Conservation (phyloP, 1,140 invertebrate genomes). For the Apis dorsata region DNA sequence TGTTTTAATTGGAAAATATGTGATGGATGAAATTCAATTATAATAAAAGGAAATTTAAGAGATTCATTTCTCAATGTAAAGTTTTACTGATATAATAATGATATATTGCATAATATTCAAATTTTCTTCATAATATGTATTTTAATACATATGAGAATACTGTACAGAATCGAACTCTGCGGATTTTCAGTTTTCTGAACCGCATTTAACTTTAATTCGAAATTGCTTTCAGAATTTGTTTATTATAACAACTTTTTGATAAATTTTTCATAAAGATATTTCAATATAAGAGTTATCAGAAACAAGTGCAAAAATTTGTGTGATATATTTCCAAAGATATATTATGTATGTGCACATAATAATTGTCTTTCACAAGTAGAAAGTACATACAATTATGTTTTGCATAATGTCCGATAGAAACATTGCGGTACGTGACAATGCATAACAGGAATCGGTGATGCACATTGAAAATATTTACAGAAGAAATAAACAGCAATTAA, state of each 20-base stretch:
- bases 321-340: neutral
- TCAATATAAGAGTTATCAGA: neutral
- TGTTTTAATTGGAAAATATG: neutral
- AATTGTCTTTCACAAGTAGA: neutral
- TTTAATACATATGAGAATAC: slow-evolving; percentile 18
- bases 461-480: slow-evolving; percentile 42
- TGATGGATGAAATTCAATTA: neutral
- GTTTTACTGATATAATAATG: neutral
- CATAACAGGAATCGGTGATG: neutral
- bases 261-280: neutral
- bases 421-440: neutral
- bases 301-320: neutral
- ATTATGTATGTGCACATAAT: neutral
- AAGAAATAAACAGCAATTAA: slow-evolving; percentile 32
- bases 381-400: slow-evolving; percentile 1
- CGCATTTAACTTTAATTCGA: neutral
- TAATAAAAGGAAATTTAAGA: neutral
- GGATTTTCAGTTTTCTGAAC: neutral
- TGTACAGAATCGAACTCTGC: slow-evolving; percentile 17
- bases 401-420: neutral
- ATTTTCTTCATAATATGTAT: neutral
- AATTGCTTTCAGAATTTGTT: neutral
- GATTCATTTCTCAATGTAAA: slow-evolving; percentile 9
- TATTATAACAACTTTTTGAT: neutral
- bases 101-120: slow-evolving; percentile 13